Base-by-base conservation (phyloP, 1,140 invertebrate genomes). In the Nautilus pompilius region DNA sequence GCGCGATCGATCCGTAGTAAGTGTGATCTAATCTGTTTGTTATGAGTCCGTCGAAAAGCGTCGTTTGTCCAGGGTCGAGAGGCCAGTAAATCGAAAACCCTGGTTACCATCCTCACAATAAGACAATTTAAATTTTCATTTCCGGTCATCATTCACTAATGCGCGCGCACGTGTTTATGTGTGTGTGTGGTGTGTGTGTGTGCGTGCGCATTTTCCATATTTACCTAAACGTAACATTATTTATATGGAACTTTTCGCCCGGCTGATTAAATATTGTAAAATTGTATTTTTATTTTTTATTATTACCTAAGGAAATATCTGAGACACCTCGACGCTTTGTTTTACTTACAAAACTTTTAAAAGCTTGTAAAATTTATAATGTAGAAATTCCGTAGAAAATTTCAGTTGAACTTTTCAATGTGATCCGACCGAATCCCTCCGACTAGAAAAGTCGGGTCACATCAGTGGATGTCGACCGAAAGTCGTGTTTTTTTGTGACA, bases 1-100 rank as follows among this genome's bases (percentile, higher is more conserved):
- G 80, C 24, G 58, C 63, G 2, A 51, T 80, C 1, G 78, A 82
- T 56, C 79, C 79, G 54, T 66, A 63, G 79, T 81, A 69, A 72
- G 74, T 73, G 17, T 3, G 20, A 26, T 20, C 17, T 55, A 55
- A 5, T 26, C 5, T 54, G 28, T 22, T 20, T 13, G 30, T 54
- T 0, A 0, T 4, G 0, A 5, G 17, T 22, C 24, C 28, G 2
- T n/a, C 2, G 24, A 4, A 54, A 20, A 54, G 28, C 17, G n/a
- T 22, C 5, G 3, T 22, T 22, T 22, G 28, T 3, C 17, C 17
- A 54, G 20, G 28, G 17, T 22, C 4, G 24, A 53, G 22, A 13
- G 22, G 8, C 8, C 8, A 13, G 24, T 17, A 13, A 53, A 17
- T 2, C 4, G 26, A 53, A 53, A 17, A 4, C n/a, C n/a, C n/a